A percentile compares a stretch with the other conserved stretches of the same genome.
phyloP scores from a whole-genome alignment of 2,113 vertebrate genomes.

The Aspiorhynchus laticeps region DNA sequence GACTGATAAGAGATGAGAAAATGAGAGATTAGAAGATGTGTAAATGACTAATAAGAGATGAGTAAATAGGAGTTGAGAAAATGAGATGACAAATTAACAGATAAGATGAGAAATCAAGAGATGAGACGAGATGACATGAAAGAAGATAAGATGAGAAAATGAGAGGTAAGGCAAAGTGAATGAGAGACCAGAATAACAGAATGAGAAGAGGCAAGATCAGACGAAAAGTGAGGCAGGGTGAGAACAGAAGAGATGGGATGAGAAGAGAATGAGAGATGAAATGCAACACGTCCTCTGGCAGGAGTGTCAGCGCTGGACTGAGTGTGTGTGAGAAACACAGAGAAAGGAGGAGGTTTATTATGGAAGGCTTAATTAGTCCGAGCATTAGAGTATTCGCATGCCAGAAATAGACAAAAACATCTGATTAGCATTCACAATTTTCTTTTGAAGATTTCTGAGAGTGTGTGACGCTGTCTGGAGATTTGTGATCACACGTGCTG shows the following conservation, averaged over 20 bases:
- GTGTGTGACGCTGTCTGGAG: conserved; percentile 37
- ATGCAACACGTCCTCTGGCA: neutral
- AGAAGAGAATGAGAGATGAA: conserved; percentile 19
- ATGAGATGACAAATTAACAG: neutral
- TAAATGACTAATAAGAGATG: neutral
- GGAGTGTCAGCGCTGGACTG: neutral
- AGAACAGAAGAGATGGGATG: neutral
- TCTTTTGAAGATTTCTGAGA: conserved; percentile 44
- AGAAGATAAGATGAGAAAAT: neutral
- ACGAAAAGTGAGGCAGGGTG: neutral
- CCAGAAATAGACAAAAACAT: conserved; percentile 52
- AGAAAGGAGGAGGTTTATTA: conserved; percentile 52
- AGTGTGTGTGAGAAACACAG: neutral
- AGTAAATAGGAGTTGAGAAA: conserved; percentile 33
- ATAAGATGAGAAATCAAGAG: neutral
- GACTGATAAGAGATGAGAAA: neutral
- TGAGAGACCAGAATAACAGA: neutral
- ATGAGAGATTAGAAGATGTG: neutral
- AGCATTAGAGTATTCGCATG: conserved; percentile 39
- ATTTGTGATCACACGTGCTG: conserved; percentile 27
- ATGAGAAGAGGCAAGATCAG: conserved; percentile 26
- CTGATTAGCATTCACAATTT: conserved; percentile 38
- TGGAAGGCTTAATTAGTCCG: conserved; percentile 45
- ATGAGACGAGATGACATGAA: neutral
- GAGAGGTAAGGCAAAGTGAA: neutral